Evolutionary conservation across 2,888 invertebrate genomes (phyloP).

Genomic region (Leucania comma): DNA sequence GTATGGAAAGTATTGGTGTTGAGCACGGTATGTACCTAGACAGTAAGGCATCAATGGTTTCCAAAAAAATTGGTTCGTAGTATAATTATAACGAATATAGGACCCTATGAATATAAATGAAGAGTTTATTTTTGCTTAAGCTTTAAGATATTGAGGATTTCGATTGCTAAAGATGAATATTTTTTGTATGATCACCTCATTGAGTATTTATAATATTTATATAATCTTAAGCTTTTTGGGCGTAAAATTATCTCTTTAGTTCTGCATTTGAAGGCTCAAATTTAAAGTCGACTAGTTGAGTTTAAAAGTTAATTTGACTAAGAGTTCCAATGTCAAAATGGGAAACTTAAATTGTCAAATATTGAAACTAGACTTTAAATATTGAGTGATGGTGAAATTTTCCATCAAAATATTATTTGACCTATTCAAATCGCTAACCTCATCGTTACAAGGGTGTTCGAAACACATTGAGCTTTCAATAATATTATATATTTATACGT

Average conservation of each 20-base stretch:
- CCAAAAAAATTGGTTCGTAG: constrained; percentile 72
- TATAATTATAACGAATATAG: constrained; percentile 73
- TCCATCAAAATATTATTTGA: constrained; percentile 50
- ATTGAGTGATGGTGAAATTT: constrained; percentile 40
- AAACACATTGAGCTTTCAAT: constrained; percentile 88
- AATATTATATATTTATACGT: constrained; percentile 80
- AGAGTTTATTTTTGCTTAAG: constrained; percentile 90
- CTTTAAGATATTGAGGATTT: constrained; percentile 85
- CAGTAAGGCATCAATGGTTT: constrained; percentile 72
- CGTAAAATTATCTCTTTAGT: constrained; percentile 65
- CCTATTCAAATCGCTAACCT: constrained; percentile 73
- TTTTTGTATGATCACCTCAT: constrained; percentile 87
- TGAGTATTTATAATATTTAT: constrained; percentile 80
- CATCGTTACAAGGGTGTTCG: constrained; percentile 84
- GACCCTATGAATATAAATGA: constrained; percentile 80
- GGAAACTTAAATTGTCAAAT: constrained; percentile 15
- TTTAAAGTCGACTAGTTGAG: constrained; percentile 54
- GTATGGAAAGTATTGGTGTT: constrained; percentile 75
- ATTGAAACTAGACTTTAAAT: constrained; percentile 57
- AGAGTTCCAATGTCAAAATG: constrained; percentile 16
- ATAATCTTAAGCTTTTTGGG: constrained; percentile 79
- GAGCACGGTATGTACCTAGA: constrained; percentile 88
- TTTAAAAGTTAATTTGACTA: constrained; percentile 11
- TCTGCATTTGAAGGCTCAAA: constrained; percentile 54
- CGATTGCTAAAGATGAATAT: constrained; percentile 87